Conservation (phyloP, 2,113 vertebrate genomes). For the Lophochroa leadbeateri region DNA sequence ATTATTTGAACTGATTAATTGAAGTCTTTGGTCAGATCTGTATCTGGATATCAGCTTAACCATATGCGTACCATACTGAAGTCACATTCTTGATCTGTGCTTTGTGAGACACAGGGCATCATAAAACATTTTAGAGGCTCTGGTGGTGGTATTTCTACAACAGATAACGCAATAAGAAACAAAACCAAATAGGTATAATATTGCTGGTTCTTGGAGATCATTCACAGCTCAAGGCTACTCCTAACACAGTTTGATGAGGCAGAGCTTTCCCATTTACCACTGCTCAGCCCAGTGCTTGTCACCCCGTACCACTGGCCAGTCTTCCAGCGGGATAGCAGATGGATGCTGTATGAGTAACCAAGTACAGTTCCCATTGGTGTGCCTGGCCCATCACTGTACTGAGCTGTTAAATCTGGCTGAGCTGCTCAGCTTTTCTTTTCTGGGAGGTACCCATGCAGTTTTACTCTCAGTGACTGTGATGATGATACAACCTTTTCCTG, state of each 20-base stretch:
- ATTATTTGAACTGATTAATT: slow-evolving; percentile 45
- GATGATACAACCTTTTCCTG: background rate
- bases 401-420: background rate
- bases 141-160: accelerated
- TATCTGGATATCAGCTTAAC: slow-evolving; percentile 29
- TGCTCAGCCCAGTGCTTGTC: background rate
- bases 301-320: accelerated
- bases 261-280: background rate
- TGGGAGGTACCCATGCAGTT: background rate
- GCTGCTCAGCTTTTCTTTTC: background rate
- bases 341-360: background rate
- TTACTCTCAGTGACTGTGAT: background rate
- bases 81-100: accelerated
- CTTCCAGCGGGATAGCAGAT: background rate
- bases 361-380: accelerated
- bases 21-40: slow-evolving; percentile 23
- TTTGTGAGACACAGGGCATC: background rate
- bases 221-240: background rate
- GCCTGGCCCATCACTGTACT: background rate
- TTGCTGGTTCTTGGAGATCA: background rate
- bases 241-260: background rate
- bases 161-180: background rate
- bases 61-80: background rate
- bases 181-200: background rate
- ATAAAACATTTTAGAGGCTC: background rate